Percentiles rank a stretch among this genome's conserved stretches.
phyloP scores from a whole-genome alignment of 2,797 vertebrate species.

The Trachurus trachurus region DNA sequence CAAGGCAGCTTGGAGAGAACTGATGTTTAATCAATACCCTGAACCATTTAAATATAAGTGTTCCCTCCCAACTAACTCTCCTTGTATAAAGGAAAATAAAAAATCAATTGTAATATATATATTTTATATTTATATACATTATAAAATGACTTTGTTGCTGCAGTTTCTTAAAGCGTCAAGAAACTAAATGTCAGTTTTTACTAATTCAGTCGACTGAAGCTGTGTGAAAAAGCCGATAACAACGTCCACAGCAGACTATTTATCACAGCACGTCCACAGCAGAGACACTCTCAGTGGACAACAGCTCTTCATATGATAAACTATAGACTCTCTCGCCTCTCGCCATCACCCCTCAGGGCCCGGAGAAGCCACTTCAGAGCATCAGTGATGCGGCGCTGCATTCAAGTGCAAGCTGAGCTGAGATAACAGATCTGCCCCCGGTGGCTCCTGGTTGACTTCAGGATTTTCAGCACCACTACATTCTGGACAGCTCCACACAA shows the following conservation, averaged over 20 bases:
- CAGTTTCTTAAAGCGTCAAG: background rate
- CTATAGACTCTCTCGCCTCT: constrained; percentile 13
- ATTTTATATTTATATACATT: background rate
- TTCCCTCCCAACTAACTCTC: background rate
- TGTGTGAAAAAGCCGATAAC: background rate
- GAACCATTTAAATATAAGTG: constrained; percentile 3
- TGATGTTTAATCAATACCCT: constrained; percentile 2
- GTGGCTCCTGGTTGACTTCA: constrained; percentile 56
- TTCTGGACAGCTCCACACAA: constrained; percentile 63
- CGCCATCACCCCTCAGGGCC: constrained; percentile 24
- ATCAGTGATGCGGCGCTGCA: constrained; percentile 25
- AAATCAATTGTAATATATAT: constrained; percentile 1
- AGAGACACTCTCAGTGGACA: constrained; percentile 28
- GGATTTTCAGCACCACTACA: constrained; percentile 70
- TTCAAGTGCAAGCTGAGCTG: constrained; percentile 34
- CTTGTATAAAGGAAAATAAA: background rate
- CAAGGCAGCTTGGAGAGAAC: background rate
- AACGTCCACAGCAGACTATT: background rate
- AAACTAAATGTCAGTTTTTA: constrained; percentile 1
- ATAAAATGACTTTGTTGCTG: background rate
- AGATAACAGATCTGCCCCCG: constrained; percentile 66
- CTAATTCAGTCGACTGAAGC: background rate
- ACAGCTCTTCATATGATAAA: constrained; percentile 45
- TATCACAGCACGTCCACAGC: background rate
- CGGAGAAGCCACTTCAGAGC: constrained; percentile 58